Percentiles rank a stretch among this genome's conserved stretches.
Conservation (phyloP, 2,113 vertebrate species). For the Acrocephalus kingi region DNA sequence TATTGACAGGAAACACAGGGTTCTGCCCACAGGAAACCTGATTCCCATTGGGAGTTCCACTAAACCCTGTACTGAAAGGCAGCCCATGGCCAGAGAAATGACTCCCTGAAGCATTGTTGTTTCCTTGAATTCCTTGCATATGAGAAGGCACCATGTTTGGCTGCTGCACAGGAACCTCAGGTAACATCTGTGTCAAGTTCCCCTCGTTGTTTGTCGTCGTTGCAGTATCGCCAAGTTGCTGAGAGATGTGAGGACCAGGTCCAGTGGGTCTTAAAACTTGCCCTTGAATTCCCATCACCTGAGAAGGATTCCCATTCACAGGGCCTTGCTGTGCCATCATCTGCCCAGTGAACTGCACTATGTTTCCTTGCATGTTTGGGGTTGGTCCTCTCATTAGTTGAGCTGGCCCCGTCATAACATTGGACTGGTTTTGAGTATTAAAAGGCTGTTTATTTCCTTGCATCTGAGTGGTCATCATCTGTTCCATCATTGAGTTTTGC, state of each 20-base stretch:
- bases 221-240: slow-evolving; percentile 84
- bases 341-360: slow-evolving; percentile 90
- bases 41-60: slow-evolving; percentile 78
- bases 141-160: slow-evolving; percentile 90
- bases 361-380: slow-evolving; percentile 88
- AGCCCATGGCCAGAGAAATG: slow-evolving; percentile 92
- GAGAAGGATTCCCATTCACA: slow-evolving; percentile 87
- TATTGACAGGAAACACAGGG: slow-evolving; percentile 90
- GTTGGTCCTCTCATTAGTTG: slow-evolving; percentile 95
- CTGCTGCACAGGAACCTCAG: slow-evolving; percentile 92
- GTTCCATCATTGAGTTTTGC: slow-evolving; percentile 95
- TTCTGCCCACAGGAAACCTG: slow-evolving; percentile 92
- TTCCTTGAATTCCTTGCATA: slow-evolving; percentile 92
- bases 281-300: slow-evolving; percentile 91
- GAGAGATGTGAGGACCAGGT: slow-evolving; percentile 84
- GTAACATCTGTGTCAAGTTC: slow-evolving; percentile 87
- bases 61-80: slow-evolving; percentile 81
- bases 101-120: slow-evolving; percentile 71
- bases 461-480: slow-evolving; percentile 95
- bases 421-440: slow-evolving; percentile 86
- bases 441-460: slow-evolving; percentile 94
- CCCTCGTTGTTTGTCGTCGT: slow-evolving; percentile 75
- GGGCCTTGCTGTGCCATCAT: slow-evolving; percentile 87
- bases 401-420: slow-evolving; percentile 85
- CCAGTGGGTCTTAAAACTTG: slow-evolving; percentile 86